Evolutionary conservation across 2,113 vertebrate species (phyloP), one percentile per base, ranked within the genome.

Genomic region (Ceyx cyanopectus): DNA sequence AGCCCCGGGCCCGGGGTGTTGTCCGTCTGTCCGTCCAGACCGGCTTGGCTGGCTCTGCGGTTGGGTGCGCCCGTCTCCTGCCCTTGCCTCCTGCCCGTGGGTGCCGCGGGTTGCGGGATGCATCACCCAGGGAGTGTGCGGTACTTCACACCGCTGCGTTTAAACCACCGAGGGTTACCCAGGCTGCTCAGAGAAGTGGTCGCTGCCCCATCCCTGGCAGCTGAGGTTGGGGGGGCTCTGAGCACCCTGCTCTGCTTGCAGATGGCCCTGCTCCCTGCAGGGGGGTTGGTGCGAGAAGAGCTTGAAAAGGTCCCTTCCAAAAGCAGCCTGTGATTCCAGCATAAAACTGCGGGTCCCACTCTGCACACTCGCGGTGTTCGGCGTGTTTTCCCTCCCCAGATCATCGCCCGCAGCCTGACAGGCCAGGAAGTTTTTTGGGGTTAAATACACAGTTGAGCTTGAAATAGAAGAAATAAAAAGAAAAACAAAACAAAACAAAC

Each of bases 281-380:
- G 11, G 60, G 24, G 12, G 37, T 30, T 43, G 40, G 26, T 37
- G 30, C 27, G 12, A 30, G 40, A 29, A 21, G 40, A 43, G 17
- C 40, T 63, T 63, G 19, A 29, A 63, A 65, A 65, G 18, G 27
- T 45, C 57, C n/a, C 57, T 60, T 30, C 40, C 62, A 65, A 65
- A 21, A 21, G 12, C 62, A 41, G 29, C 30, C 62, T 41, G 10
- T 18, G 24, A 62, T 22, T 40, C 62, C 41, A 45, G 21, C 27
- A 21, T 65, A 43, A 10, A 17, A 67, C 5, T 1, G 1, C 62
- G 4, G 51, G 3, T 3, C 7, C 0, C 6, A 3, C 6, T 3
- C 22, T 2, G 2, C 14, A 2, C 30, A 0, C 22, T 22, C 27
- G 0, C 0, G 0, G 0, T 0, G 4, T 7, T 14, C 1, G 53